Conservation (phyloP, 2,113 vertebrate genomes). For the Cyanoderma ruficeps region DNA sequence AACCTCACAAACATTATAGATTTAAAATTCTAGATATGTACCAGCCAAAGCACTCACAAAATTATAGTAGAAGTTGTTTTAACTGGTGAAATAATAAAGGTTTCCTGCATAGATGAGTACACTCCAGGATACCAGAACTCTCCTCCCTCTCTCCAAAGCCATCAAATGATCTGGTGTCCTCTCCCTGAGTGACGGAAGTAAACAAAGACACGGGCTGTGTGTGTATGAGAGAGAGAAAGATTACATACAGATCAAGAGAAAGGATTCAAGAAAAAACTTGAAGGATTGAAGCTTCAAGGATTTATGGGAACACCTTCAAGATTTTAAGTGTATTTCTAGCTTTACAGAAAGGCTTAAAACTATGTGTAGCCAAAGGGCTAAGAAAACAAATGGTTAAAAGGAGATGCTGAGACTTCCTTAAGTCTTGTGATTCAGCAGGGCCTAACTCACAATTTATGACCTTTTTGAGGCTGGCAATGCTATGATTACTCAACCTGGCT, state of each 20-base stretch:
- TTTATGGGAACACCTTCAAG: not conserved
- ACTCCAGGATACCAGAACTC: not conserved
- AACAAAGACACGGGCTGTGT: not conserved
- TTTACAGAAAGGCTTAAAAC: not conserved
- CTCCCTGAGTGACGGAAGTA: not conserved
- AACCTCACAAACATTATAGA: not conserved
- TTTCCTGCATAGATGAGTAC: not conserved
- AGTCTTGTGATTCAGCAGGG: slow-evolving; percentile 13
- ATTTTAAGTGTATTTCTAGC: not conserved
- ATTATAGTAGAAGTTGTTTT: not conserved
- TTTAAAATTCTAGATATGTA: not conserved
- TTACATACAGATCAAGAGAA: not conserved
- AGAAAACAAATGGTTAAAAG: slow-evolving; percentile 16
- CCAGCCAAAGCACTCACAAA: not conserved
- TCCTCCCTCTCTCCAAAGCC: not conserved
- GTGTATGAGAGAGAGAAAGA: not conserved
- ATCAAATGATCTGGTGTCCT: not conserved
- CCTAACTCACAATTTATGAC: slow-evolving; percentile 27
- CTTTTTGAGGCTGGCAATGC: not conserved
- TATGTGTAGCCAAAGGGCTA: not conserved
- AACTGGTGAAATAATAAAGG: not conserved
- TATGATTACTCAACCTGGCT: slow-evolving; percentile 47
- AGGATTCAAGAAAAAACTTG: not conserved
- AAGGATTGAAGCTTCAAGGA: not conserved
- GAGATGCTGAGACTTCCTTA: not conserved